Evolutionary conservation across 2,797 vertebrate genomes (phyloP), one percentile per base, ranked within the genome.

Genomic region (Labeo calbasu): DNA sequence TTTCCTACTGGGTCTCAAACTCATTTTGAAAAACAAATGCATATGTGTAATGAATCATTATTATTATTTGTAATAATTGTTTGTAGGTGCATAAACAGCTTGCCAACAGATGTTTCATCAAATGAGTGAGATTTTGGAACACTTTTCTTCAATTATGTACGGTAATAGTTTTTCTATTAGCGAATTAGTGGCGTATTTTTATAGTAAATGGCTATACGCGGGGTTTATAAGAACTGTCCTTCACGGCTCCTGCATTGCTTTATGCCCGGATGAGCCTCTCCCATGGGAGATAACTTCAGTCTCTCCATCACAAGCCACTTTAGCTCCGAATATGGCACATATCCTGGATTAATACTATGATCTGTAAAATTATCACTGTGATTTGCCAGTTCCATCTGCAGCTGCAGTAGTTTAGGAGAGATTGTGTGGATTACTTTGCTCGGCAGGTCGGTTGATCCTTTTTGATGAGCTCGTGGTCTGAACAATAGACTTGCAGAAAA

Each of bases 401-500:
- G 12, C 51, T 2, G n/a, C 53, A 77, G 8, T 68, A 66, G 36
- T 73, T 81, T 85, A 68, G 59, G 40, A 19, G 3, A 40, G 50
- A 82, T 61, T 78, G 21, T 71, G 28, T 28, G 43, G 61, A 69
- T 78, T 79, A 73, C 59, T 82, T 53, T 85, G 75, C 70, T 57
- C 19, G 1, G 46, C 53, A 21, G 48, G 12, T 48, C 25, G 10
- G 43, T 48, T 80, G 78, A 84, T 77, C 81, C 78, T 19, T 12
- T 63, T 23, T 65, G 57, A 79, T 32, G 71, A 81, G 51, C 46
- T 12, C 55, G 23, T 28, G 32, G 79, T 51, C 66, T 57, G 65
- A 79, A 84, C 79, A 85, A 83, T 84, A 61, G 50, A 77, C 79
- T 77, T 46, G 70, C 48, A 77, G 66, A 81, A 69, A 82, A 79